A percentile compares a stretch with the other conserved stretches of the same genome.
These are phyloP conservation scores for Seriola dumerili DNA, from an alignment of 2,113 vertebrate species.

Conservation along the genomic window DNA sequence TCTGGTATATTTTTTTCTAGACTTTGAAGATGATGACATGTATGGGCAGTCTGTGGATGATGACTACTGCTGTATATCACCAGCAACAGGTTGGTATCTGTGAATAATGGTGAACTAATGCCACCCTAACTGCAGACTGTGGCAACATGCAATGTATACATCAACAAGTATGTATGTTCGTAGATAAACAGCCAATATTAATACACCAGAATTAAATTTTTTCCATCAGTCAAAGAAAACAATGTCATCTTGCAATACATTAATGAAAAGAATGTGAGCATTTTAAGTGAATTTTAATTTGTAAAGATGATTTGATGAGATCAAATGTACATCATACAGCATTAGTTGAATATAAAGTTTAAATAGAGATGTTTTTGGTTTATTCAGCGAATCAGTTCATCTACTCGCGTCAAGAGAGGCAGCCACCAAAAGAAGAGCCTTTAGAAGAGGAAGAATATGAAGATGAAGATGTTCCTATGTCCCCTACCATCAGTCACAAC, in stretches of 20 bases:
- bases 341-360: too few species aligned
- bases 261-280: too few species aligned
- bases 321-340: not conserved
- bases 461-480: constrained; percentile 80
- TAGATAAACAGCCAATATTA: not conserved
- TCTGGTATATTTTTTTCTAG: constrained; percentile 71
- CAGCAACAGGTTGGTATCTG: constrained; percentile 93
- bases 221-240: not conserved
- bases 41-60: constrained; percentile 98
- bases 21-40: constrained; percentile 97
- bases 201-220: not conserved
- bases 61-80: constrained; percentile 98
- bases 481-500: constrained; percentile 76
- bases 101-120: not conserved
- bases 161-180: not conserved
- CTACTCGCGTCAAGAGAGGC: constrained; percentile 92
- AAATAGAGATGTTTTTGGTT: constrained; percentile 16
- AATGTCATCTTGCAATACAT: not conserved
- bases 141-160: too few species aligned
- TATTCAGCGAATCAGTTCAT: constrained; percentile 97
- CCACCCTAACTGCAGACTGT: not conserved
- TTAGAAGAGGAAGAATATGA: constrained; percentile 90
- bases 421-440: constrained; percentile 84
- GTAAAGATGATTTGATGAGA: not conserved
- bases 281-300: not conserved